phyloP scores from a whole-genome alignment of 2,888 invertebrate genomes.

The Xylophagus ater region DNA sequence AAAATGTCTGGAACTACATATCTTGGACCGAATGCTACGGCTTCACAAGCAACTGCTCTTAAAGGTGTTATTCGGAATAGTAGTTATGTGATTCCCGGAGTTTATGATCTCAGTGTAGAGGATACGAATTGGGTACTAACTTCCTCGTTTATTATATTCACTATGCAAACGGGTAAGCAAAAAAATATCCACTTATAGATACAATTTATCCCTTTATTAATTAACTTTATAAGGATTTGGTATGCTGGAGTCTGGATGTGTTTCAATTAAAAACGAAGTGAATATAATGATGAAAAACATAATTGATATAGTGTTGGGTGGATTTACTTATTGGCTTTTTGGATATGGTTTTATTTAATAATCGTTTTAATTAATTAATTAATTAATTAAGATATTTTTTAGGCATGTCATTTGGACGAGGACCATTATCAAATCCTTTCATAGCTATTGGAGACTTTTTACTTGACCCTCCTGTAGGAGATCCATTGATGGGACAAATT shows the following conservation, averaged over 20 bases:
- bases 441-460: slow-evolving; percentile 76
- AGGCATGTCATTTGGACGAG: slow-evolving; percentile 77
- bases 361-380: too few relatives aligned
- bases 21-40: slow-evolving; percentile 25
- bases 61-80: slow-evolving; percentile 32
- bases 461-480: slow-evolving; percentile 60
- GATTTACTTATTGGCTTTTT: slow-evolving; percentile 83
- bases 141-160: slow-evolving; percentile 81
- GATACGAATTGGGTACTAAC: slow-evolving; percentile 85
- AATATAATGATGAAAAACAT: slow-evolving; percentile 98
- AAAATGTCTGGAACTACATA: slow-evolving; percentile 4
- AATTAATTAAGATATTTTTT: too few relatives aligned
- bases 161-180: slow-evolving; percentile 77
- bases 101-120: slow-evolving; percentile 57
- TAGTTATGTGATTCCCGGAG: slow-evolving; percentile 44
- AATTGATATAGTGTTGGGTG: slow-evolving; percentile 85
- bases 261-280: slow-evolving; percentile 86
- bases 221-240: slow-evolving; percentile 60
- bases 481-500: slow-evolving; percentile 70
- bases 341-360: slow-evolving; percentile 48
- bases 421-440: slow-evolving; percentile 61
- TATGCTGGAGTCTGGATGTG: slow-evolving; percentile 86
- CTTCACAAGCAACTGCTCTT: slow-evolving; percentile 29
- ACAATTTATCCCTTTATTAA: not conserved
- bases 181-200: not conserved